Evolutionary conservation across 2,888 invertebrate genomes (phyloP), one percentile per base, ranked within the genome.

Genomic region (Meganola albula): DNA sequence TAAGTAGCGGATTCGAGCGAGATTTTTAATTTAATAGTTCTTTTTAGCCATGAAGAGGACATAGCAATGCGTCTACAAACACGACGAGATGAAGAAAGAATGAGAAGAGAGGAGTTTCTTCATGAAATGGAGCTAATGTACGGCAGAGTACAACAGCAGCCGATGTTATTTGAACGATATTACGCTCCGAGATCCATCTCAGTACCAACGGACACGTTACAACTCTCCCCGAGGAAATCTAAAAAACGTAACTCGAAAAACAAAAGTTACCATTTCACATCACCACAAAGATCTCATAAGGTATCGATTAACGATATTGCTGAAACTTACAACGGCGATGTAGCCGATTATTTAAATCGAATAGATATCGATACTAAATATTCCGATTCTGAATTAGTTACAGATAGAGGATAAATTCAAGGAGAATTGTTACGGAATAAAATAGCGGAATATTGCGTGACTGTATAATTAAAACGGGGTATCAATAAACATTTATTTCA

Each of bases 81-180:
- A 22, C 79, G 92, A 6, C 87, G 89, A 12, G 91, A 91, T 29
- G 92, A 92, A 63, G 92, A 92, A 37, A 79, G 88, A 49, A 87
- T 91, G 63, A 82, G 91, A 39, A 87, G 88, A 10, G 91, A 92
- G 57, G 90, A 91, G 58, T 90, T 91, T 55, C 86, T 88, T 1
- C 86, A 91, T 40, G 89, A 91, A 53, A 92, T 92, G 92, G 90
- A 92, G 58, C 65, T 90, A 45, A 92, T 92, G 92, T 78, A 91
- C 43, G 89, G 90, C 11, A 82, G 92, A 45, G 92, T 92, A 0
- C 89, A 90, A 33, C 88, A 88, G 47, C 92, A 92, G 49, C 92
- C 92, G 0, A 89, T 91, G 53, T 84, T 92, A 4, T 92, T 92
- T 55, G 91, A 92, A 65, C 76, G 92, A 43, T 90, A 90, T 58